These are phyloP conservation scores for Xylota sylvarum DNA, from an alignment of 2,888 invertebrate genomes.

Conservation along the genomic window DNA sequence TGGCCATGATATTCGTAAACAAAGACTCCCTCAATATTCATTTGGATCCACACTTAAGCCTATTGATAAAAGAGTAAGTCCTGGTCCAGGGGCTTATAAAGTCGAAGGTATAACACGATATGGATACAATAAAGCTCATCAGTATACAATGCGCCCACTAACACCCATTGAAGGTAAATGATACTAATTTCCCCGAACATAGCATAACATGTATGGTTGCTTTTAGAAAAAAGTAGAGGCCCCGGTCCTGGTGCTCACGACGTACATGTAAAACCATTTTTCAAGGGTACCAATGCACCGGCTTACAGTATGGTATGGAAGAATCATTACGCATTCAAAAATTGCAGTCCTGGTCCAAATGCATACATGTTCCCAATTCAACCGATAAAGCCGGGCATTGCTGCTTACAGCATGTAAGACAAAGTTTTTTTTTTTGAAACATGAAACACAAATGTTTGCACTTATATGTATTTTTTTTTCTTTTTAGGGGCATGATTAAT, in stretches of 20 bases:
- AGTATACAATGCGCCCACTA: conserved; percentile 40
- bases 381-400: conserved; percentile 79
- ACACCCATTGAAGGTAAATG: conserved; percentile 29
- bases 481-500: conserved; percentile 80
- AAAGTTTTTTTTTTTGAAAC: not conserved
- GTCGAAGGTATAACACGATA: conserved; percentile 81
- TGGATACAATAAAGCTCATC: conserved; percentile 76
- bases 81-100: conserved; percentile 82
- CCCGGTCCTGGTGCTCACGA: conserved; percentile 83
- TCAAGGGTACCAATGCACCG: conserved; percentile 82
- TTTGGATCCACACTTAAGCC: conserved; percentile 80
- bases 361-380: conserved; percentile 80
- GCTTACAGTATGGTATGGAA: conserved; percentile 86
- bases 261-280: conserved; percentile 79
- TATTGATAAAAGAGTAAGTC: conserved; percentile 78
- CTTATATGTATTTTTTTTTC: not conserved
- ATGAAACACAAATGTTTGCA: not conserved
- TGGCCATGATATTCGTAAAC: conserved; percentile 86
- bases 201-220: no score
- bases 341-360: conserved; percentile 81
- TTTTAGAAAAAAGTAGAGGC: conserved; percentile 79
- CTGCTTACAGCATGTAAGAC: conserved; percentile 82
- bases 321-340: conserved; percentile 77
- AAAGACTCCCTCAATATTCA: conserved; percentile 83
- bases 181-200: no score